Evolutionary conservation across 2,797 vertebrate species (phyloP).

Genomic region (Microctenopoma lineatum): DNA sequence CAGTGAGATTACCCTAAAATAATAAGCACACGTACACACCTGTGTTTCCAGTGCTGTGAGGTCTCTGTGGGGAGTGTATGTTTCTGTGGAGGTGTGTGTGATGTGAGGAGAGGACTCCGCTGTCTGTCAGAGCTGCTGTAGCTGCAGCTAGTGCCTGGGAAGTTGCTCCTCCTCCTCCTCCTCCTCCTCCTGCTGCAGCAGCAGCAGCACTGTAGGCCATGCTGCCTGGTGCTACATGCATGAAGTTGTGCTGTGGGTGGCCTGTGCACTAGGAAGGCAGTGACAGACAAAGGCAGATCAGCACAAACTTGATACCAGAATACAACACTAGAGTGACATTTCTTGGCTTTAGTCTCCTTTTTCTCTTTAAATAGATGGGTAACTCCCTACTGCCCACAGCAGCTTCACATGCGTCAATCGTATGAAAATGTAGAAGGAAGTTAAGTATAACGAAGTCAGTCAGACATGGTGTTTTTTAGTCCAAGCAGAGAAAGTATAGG

Average conservation of each 20-base stretch:
- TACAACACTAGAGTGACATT: not conserved
- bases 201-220: slow-evolving; percentile 83
- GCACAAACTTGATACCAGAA: not conserved
- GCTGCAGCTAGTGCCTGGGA: slow-evolving; percentile 87
- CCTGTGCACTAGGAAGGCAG: slow-evolving; percentile 83
- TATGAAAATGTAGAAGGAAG: too few relatives aligned
- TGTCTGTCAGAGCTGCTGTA: slow-evolving; percentile 86
- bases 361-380: not conserved
- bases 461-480: not conserved
- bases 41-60: slow-evolving; percentile 86
- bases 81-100: slow-evolving; percentile 87
- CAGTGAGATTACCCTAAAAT: not conserved
- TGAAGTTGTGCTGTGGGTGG: slow-evolving; percentile 90
- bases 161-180: slow-evolving; percentile 85
- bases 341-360: not conserved
- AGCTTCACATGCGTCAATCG: not conserved
- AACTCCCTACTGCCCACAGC: not conserved
- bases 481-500: not conserved
- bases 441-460: not conserved
- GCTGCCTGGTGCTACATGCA: slow-evolving; percentile 88
- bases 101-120: slow-evolving; percentile 88
- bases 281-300: not conserved
- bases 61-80: slow-evolving; percentile 88
- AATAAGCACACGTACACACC: slow-evolving; percentile 68
- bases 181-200: slow-evolving; percentile 79